Base-by-base conservation (phyloP, 2,888 invertebrate genomes). In the Uloborus plumipes region DNA sequence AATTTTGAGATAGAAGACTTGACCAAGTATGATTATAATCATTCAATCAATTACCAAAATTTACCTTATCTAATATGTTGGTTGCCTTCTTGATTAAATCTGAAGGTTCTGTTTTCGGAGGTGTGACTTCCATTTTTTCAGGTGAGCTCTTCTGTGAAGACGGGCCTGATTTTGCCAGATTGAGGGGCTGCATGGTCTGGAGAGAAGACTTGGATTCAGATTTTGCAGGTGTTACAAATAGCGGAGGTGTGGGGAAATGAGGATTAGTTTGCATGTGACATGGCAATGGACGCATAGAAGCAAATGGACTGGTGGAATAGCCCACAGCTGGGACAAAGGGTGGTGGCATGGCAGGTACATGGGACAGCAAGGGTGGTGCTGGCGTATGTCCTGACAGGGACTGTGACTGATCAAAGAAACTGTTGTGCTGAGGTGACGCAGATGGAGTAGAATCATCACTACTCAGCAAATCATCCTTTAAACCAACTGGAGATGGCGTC, bases 211-310 rank as follows among this genome's bases (percentile, higher is more conserved):
- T 61, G 49, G 62, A 53, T 18, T 78, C 78, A 3, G 73, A 53
- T 22, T 78, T 84, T 14, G 69, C 26, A 51, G 74, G 65, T 31
- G 77, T 77, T 18, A 73, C 84, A 78, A 85, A 85, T 15, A 85
- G 53, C 0, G 86, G 86, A 26, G 86, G 86, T 26, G 86, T 86
- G 53, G 86, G 85, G 71, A 85, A 84, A 53, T 82, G 73, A 16
- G 81, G 70, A 72, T 67, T 76, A 15, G 75, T 67, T 31, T 62
- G 69, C 50, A 76, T 67, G 13, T 83, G 79, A 22, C 72, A 71
- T n/a, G 75, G 75, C n/a, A 82, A 51, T 62, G 70, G 55, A 13
- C 72, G 76, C 65, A 84, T 70, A 49, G 80, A 62, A 9, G 84
- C 49, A 55, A 84, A 80, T 31, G 84, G 84, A 51, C 66, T 75